These are phyloP conservation scores for Athalia cordata DNA, from an alignment of 2,888 invertebrate species.

Conservation along the genomic window DNA sequence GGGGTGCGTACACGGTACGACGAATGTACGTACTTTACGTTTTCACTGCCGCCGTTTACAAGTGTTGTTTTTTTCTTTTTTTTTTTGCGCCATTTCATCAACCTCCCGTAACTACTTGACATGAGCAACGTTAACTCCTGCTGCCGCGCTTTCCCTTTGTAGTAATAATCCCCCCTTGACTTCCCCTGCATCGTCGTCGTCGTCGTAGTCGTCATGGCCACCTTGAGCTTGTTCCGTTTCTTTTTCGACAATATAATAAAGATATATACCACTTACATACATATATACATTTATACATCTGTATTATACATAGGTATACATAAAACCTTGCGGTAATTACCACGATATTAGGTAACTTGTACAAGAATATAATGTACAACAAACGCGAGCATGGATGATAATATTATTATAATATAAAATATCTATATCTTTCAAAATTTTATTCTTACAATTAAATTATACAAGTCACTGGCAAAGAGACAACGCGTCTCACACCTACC, in stretches of 20 bases:
- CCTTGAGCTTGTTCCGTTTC: slow-evolving; percentile 45
- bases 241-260: slow-evolving; percentile 41
- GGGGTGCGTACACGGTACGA: too few species aligned
- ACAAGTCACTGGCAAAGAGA: too few species aligned
- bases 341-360: slow-evolving; percentile 39
- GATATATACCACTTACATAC: too few species aligned
- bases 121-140: background rate
- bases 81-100: slow-evolving; percentile 41
- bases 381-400: too few species aligned
- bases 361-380: too few species aligned
- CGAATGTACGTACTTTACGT: background rate
- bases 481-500: too few species aligned
- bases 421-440: too few species aligned
- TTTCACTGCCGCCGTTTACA: slow-evolving; percentile 46
- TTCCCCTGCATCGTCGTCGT: background rate
- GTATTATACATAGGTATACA: background rate
- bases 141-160: slow-evolving; percentile 46
- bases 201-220: background rate
- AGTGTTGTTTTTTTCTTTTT: slow-evolving; percentile 17
- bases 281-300: too few species aligned
- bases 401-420: too few species aligned
- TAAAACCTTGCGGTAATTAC: slow-evolving; percentile 46
- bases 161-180: slow-evolving; percentile 47
- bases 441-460: too few species aligned
- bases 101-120: background rate